Evolutionary conservation across 2,113 vertebrate species (phyloP).

Genomic region (Alexandromys fortis): DNA sequence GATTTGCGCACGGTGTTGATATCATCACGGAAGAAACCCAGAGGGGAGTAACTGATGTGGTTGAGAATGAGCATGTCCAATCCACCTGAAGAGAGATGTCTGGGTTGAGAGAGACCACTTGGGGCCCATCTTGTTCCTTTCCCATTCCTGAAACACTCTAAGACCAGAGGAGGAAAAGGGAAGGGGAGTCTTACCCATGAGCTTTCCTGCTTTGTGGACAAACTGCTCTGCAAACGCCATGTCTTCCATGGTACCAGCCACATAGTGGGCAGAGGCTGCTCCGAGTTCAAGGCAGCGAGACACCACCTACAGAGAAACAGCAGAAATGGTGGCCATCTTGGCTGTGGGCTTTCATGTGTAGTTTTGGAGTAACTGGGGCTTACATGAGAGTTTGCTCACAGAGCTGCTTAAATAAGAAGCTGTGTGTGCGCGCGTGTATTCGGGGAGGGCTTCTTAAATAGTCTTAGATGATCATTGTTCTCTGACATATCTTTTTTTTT

Average conservation of each 20-base stretch:
- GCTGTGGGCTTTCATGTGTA: not conserved
- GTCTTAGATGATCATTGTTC: not conserved
- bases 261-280: slow-evolving; percentile 83
- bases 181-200: slow-evolving; percentile 80
- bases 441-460: not conserved
- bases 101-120: slow-evolving; percentile 18
- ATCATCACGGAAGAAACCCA: slow-evolving; percentile 76
- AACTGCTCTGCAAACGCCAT: slow-evolving; percentile 83
- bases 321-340: not conserved
- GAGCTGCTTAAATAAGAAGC: slow-evolving; percentile 1
- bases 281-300: slow-evolving; percentile 84
- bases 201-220: slow-evolving; percentile 82
- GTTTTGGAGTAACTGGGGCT: slow-evolving; percentile 1
- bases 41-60: slow-evolving; percentile 65
- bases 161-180: not conserved
- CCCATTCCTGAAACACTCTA: not conserved
- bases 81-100: slow-evolving; percentile 81
- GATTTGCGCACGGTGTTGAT: slow-evolving; percentile 70
- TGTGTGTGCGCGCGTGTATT: not conserved
- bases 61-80: slow-evolving; percentile 90
- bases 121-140: not conserved
- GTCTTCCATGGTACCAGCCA: slow-evolving; percentile 87
- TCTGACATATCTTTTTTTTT: not conserved
- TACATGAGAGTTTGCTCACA: not conserved
- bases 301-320: slow-evolving; percentile 81